A percentile compares a stretch with the other conserved stretches of the same genome.
Evolutionary conservation across 35 echinoderm and acorn worm genomes (phyloP).

Genomic region (Apostichopus parvimensis): DNA sequence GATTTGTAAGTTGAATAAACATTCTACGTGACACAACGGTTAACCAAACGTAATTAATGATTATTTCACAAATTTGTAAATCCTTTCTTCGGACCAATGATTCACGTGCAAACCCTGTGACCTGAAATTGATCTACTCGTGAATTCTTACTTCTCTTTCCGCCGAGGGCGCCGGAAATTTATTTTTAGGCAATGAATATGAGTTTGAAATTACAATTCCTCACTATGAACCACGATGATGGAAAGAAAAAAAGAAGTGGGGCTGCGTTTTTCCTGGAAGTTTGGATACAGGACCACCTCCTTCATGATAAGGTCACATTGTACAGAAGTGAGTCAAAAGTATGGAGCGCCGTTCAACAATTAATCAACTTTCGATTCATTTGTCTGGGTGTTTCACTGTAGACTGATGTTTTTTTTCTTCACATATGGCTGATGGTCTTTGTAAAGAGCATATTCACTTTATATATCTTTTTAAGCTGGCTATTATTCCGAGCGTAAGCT

Average conservation of each 20-base stretch:
- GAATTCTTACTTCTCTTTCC: background rate
- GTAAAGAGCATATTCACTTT: too few relatives aligned
- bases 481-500: too few relatives aligned
- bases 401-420: too few relatives aligned
- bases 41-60: slow-evolving; percentile 17
- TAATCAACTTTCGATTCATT: too few relatives aligned
- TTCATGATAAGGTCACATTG: background rate
- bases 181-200: slow-evolving; percentile 23
- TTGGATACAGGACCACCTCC: background rate
- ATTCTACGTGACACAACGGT: slow-evolving; percentile 35
- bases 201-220: background rate
- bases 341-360: background rate
- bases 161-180: slow-evolving; percentile 1
- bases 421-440: too few relatives aligned
- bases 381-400: too few relatives aligned
- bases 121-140: slow-evolving; percentile 16
- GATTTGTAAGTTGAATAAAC: background rate
- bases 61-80: slow-evolving; percentile 2
- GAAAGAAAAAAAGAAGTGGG: background rate
- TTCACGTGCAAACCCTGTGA: slow-evolving; percentile 16
- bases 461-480: too few relatives aligned
- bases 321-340: background rate
- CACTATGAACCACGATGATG: background rate
- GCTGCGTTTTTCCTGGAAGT: background rate
- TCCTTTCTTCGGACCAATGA: background rate